phyloP scores from a whole-genome alignment of 2,113 vertebrate genomes.

The Microtus montanus region DNA sequence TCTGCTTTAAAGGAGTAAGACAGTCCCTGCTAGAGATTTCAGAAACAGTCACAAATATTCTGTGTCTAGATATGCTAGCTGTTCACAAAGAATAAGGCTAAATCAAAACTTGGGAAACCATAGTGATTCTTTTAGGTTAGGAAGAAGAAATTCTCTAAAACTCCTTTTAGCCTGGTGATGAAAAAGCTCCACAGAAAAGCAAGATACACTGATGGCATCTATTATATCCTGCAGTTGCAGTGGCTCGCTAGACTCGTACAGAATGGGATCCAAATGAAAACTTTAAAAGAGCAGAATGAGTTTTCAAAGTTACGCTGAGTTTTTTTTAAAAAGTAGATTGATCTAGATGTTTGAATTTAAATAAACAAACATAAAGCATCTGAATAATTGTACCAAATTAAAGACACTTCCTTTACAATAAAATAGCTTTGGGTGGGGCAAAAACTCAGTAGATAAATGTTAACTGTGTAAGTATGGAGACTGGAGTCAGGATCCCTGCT shows the following conservation, averaged over 20 bases:
- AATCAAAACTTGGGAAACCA: not conserved
- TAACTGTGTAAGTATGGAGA: not conserved
- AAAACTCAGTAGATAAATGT: not conserved
- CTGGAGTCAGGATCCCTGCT: not conserved
- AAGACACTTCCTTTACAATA: not conserved
- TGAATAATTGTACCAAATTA: not conserved
- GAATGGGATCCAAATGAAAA: constrained; percentile 52
- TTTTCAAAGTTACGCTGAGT: constrained; percentile 48
- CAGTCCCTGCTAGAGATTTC: not conserved
- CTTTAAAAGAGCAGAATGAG: constrained; percentile 61
- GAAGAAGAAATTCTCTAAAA: constrained; percentile 18
- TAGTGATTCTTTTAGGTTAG: not conserved
- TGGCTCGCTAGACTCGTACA: not conserved
- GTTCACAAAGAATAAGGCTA: constrained; percentile 22
- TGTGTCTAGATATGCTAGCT: not conserved
- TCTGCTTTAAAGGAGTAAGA: not conserved
- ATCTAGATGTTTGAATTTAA: constrained; percentile 3
- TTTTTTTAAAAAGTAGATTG: not conserved
- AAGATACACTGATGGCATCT: constrained; percentile 51
- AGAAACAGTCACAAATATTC: constrained; percentile 2
- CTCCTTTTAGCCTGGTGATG: constrained; percentile 25
- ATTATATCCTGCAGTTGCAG: constrained; percentile 20
- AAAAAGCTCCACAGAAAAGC: constrained; percentile 25
- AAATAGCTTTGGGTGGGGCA: not conserved
- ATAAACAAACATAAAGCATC: not conserved